Evolutionary conservation across 2,113 vertebrate species (phyloP).

Genomic region (Paramisgurnus dabryanus): DNA sequence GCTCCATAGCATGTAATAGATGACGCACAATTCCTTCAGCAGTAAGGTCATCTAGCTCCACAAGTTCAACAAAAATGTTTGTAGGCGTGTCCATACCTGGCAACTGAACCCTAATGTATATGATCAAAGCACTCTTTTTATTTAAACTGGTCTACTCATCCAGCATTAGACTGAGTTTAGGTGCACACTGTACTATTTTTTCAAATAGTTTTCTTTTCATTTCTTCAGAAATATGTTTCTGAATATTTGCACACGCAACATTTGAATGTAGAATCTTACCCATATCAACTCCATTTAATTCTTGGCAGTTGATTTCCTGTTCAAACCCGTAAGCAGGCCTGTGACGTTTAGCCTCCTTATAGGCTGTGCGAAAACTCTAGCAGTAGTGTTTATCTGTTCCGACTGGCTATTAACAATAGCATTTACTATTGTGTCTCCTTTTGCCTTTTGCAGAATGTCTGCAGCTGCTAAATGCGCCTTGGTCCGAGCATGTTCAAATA

Average conservation of each 20-base stretch:
- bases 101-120: constrained; percentile 27
- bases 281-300: constrained; percentile 39
- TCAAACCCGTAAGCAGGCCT: too few relatives aligned
- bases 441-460: constrained; percentile 26
- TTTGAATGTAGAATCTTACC: constrained; percentile 30
- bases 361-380: constrained; percentile 10
- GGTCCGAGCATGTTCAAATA: constrained; percentile 22
- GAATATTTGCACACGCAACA: constrained; percentile 28
- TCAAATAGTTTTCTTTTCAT: constrained; percentile 32
- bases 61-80: constrained; percentile 37
- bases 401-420: constrained; percentile 28
- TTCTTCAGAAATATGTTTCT: constrained; percentile 13
- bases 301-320: too few relatives aligned
- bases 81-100: constrained; percentile 31
- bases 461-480: constrained; percentile 29
- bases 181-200: constrained; percentile 27
- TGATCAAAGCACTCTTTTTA: constrained; percentile 23
- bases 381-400: constrained; percentile 4
- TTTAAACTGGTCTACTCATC: constrained; percentile 29
- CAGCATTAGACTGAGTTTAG: constrained; percentile 26
- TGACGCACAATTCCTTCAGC: constrained; percentile 33
- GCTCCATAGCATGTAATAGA: neutral
- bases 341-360: constrained; percentile 28
- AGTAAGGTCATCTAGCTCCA: constrained; percentile 30
- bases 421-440: constrained; percentile 20